These are phyloP conservation scores for Aelia acuminata DNA, from an alignment of 2,888 invertebrate species.

Conservation along the genomic window DNA sequence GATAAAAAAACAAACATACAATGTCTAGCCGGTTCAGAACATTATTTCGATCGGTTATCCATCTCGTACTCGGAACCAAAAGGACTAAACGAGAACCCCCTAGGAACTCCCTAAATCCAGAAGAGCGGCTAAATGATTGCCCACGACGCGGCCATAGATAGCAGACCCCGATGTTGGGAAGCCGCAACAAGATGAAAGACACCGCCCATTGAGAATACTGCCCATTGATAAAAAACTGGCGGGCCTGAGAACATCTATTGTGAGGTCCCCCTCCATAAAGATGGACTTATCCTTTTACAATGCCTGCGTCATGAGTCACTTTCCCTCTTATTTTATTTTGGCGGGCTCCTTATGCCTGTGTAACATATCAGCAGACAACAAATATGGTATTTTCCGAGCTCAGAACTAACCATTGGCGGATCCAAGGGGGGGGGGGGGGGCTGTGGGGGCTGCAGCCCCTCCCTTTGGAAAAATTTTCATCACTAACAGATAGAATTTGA, in stretches of 20 bases:
- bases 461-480: no score
- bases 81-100: neutral
- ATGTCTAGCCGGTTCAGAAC: no score
- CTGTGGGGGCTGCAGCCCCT: no score
- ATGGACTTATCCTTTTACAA: conserved; percentile 43
- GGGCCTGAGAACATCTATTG: neutral
- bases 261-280: conserved; percentile 9
- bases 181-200: conserved; percentile 2
- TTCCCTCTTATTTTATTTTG: conserved; percentile 14
- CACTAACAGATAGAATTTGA: no score
- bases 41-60: no score
- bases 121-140: neutral
- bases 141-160: neutral
- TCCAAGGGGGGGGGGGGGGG: no score
- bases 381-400: neutral
- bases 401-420: no score
- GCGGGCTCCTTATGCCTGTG: neutral
- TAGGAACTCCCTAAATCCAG: neutral
- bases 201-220: conserved; percentile 23
- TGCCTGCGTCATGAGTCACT: conserved; percentile 30
- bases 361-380: neutral
- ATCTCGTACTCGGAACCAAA: neutral
- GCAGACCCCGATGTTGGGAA: neutral
- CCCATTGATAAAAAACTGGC: conserved; percentile 48
- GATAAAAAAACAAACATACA: no score